A percentile compares a stretch with the other conserved stretches of the same genome.
These are phyloP conservation scores for Sialis fuliginosa DNA, from an alignment of 2,888 invertebrate genomes.

Conservation along the genomic window DNA sequence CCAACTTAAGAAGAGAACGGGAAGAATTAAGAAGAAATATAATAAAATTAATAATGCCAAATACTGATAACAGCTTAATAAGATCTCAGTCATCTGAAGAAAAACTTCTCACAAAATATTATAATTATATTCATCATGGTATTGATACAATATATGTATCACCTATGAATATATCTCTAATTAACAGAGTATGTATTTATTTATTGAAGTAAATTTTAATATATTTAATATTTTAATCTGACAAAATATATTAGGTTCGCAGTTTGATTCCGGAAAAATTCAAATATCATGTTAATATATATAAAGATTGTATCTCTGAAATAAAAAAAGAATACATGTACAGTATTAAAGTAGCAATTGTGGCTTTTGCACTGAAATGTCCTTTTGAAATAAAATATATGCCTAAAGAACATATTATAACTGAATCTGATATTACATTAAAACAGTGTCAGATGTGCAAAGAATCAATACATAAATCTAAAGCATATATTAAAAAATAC, in stretches of 20 bases:
- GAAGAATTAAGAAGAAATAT: constrained; percentile 69
- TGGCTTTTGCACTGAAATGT: constrained; percentile 80
- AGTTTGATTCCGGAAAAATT: constrained; percentile 36
- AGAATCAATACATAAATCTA: constrained; percentile 26
- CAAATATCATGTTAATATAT: constrained; percentile 11
- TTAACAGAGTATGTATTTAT: constrained; percentile 33
- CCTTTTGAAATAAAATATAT: constrained; percentile 42
- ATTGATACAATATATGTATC: constrained; percentile 82
- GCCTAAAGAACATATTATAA: constrained; percentile 24
- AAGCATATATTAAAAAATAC: constrained; percentile 33
- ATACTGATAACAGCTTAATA: constrained; percentile 10
- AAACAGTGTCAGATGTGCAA: not conserved
- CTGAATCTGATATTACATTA: too few relatives aligned
- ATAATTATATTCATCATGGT: constrained; percentile 79
- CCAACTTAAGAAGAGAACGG: constrained; percentile 43
- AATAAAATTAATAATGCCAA: constrained; percentile 52
- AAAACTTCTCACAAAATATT: constrained; percentile 59
- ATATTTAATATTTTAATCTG: not conserved
- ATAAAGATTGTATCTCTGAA: constrained; percentile 49
- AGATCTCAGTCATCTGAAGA: constrained; percentile 42
- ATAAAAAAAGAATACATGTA: constrained; percentile 72
- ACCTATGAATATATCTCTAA: constrained; percentile 55
- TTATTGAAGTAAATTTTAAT: not conserved
- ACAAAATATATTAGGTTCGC: constrained; percentile 32
- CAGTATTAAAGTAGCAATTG: constrained; percentile 78